Conservation (phyloP, 2,113 vertebrate genomes). For the Onychostruthus taczanowskii region DNA sequence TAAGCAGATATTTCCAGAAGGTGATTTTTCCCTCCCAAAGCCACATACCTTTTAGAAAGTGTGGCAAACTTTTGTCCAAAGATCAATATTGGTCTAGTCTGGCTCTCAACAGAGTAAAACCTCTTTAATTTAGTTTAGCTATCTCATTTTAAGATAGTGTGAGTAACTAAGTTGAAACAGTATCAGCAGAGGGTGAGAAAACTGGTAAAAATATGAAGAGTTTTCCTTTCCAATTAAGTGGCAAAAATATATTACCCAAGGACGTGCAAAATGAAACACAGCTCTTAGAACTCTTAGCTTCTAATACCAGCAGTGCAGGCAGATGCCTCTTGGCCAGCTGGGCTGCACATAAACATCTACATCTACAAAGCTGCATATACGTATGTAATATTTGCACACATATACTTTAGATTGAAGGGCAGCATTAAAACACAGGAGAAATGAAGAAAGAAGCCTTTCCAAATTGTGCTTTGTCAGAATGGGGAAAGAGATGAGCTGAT, state of each 20-base stretch:
- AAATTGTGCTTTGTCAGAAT: background rate
- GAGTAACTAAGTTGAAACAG: background rate
- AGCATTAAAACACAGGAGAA: background rate
- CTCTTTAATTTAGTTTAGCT: background rate
- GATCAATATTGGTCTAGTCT: background rate
- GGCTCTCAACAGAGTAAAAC: background rate
- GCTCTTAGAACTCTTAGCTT: background rate
- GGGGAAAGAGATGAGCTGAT: background rate
- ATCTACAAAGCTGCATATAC: background rate
- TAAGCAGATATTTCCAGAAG: background rate
- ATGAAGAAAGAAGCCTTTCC: background rate
- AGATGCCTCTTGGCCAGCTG: background rate
- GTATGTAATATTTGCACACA: background rate
- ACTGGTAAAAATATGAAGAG: background rate
- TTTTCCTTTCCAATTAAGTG: background rate
- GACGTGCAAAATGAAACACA: background rate
- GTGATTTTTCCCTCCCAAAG: background rate
- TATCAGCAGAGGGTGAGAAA: background rate
- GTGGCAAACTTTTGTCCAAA: background rate
- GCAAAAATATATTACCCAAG: background rate
- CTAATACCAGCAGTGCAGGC: background rate
- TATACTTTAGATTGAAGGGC: background rate
- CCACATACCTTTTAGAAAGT: rapidly evolving
- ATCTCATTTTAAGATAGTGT: background rate
- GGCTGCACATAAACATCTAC: background rate